Percentiles rank a stretch among this genome's conserved stretches.
These are phyloP conservation scores for Phengaris alcon DNA, from an alignment of 2,888 invertebrate species.

Conservation along the genomic window DNA sequence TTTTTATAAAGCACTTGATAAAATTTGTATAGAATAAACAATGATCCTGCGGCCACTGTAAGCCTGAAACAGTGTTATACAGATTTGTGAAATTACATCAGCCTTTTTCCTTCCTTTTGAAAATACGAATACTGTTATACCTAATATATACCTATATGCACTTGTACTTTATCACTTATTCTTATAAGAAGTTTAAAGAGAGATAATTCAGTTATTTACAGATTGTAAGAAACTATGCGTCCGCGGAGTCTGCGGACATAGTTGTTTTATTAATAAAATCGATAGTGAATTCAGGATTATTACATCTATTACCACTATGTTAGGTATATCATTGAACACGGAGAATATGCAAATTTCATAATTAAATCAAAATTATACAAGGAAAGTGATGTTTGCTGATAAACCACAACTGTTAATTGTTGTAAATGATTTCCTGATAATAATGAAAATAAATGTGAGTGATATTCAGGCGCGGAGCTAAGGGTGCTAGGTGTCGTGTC, in stretches of 20 bases:
- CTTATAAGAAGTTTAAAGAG: neutral
- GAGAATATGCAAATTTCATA: neutral
- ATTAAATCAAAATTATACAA: constrained; percentile 13
- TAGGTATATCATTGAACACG: neutral
- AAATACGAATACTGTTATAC: neutral
- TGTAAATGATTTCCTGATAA: constrained; percentile 37
- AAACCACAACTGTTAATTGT: constrained; percentile 29
- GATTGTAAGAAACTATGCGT: neutral
- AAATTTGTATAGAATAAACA: neutral
- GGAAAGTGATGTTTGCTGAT: constrained; percentile 11
- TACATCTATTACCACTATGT: neutral
- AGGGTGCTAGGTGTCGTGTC: constrained; percentile 58
- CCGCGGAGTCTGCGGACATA: no score
- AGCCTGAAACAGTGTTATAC: constrained; percentile 4
- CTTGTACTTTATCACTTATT: neutral
- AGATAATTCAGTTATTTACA: neutral
- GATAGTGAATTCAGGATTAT: no score
- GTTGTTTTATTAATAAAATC: no score
- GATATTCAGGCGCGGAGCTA: constrained; percentile 40
- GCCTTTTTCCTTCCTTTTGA: neutral
- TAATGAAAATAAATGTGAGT: constrained; percentile 41
- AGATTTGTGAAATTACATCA: neutral
- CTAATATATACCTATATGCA: no score
- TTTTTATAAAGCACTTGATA: neutral
- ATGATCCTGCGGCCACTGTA: neutral